A percentile compares a stretch with the other conserved stretches of the same genome.
These are phyloP conservation scores for Vultur gryphus DNA, from an alignment of 2,797 vertebrate species.

Conservation along the genomic window DNA sequence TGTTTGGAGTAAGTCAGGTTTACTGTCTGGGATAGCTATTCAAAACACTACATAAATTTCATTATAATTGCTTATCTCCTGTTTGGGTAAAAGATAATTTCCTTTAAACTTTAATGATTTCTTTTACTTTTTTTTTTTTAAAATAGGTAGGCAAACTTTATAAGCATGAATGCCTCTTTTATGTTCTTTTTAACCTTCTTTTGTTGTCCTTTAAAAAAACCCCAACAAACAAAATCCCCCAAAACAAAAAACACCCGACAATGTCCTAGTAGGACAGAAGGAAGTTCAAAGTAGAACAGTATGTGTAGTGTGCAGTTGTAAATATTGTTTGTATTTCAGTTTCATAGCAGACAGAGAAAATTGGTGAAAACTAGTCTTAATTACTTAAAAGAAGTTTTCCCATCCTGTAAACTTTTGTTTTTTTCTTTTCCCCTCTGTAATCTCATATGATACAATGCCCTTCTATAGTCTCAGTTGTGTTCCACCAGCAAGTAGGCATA, in stretches of 20 bases:
- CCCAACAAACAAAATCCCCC: background rate
- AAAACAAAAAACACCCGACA: background rate
- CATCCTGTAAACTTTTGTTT: background rate
- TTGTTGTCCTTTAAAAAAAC: background rate
- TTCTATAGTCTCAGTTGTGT: background rate
- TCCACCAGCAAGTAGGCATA: background rate
- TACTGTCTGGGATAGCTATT: conserved; percentile 41
- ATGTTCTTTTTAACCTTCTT: conserved; percentile 4
- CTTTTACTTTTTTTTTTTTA: background rate
- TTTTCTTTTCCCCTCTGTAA: background rate
- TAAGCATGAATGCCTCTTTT: background rate
- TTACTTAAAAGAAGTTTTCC: background rate
- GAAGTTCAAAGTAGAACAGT: background rate
- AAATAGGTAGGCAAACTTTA: background rate
- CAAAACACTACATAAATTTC: conserved; percentile 41
- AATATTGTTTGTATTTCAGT: background rate
- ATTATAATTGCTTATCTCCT: conserved; percentile 44
- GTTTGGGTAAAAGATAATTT: conserved; percentile 41
- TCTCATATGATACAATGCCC: background rate
- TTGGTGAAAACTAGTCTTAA: background rate
- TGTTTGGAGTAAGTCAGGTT: conserved; percentile 56
- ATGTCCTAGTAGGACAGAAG: background rate
- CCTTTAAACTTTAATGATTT: background rate
- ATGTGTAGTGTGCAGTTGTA: background rate
- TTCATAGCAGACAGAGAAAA: background rate